Percentiles rank a stretch among this genome's conserved stretches.
phyloP scores from a whole-genome alignment of 2,797 vertebrate genomes.

The Sebastes hubbsi region DNA sequence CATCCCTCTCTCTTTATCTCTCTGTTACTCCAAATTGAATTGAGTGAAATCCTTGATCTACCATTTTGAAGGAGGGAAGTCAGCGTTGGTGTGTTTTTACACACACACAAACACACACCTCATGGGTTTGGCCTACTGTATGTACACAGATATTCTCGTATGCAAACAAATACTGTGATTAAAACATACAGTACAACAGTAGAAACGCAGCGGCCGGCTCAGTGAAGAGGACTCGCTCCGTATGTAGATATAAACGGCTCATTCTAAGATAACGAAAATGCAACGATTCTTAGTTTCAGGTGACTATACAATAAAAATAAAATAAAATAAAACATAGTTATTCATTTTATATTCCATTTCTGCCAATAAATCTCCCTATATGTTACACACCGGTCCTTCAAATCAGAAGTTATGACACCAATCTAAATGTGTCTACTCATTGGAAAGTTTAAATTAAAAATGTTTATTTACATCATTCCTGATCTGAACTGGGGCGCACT shows the following conservation, averaged over 20 bases:
- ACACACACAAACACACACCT: conserved; percentile 1
- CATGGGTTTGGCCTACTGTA: conserved; percentile 23
- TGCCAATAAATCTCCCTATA: too few species aligned
- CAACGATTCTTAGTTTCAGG: too few species aligned
- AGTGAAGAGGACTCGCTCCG: too few species aligned
- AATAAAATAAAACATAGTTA: too few species aligned
- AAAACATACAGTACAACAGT: neutral
- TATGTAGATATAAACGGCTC: too few species aligned
- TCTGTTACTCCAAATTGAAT: conserved; percentile 66
- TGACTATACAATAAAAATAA: too few species aligned
- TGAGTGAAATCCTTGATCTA: conserved; percentile 69
- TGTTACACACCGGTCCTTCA: too few species aligned
- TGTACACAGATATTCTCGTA: conserved; percentile 13
- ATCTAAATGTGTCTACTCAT: neutral
- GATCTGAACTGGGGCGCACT: neutral
- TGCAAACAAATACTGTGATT: conserved; percentile 38
- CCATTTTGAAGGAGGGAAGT: conserved; percentile 62
- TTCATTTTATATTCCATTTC: too few species aligned
- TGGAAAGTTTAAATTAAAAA: neutral
- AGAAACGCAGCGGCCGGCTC: too few species aligned
- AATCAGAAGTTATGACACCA: neutral
- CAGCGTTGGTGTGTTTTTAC: conserved; percentile 54
- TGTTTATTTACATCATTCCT: neutral
- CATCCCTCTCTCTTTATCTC: conserved; percentile 30
- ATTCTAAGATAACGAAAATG: too few species aligned